Evolutionary conservation across 2,888 invertebrate genomes (phyloP).

Genomic region (Nasonovia ribisnigri): DNA sequence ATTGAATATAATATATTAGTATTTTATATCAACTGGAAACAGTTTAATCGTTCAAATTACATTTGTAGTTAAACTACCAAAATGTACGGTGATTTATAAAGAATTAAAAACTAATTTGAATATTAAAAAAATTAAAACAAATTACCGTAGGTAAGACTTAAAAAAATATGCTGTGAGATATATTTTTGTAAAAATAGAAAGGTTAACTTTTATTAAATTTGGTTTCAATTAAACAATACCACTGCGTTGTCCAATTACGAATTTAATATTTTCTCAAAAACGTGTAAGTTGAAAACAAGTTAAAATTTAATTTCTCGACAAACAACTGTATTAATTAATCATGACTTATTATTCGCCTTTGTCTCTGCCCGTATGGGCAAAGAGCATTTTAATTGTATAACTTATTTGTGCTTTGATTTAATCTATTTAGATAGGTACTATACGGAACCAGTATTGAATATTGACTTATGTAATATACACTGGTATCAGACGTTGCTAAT

Average conservation of each 20-base stretch:
- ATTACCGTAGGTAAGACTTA: neutral
- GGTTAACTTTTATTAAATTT: neutral
- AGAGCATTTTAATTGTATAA: neutral
- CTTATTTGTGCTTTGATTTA: neutral
- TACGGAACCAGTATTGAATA: neutral
- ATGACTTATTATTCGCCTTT: neutral
- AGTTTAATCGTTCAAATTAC: neutral
- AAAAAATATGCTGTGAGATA: neutral
- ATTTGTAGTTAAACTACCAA: neutral
- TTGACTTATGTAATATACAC: neutral
- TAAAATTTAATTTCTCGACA: neutral
- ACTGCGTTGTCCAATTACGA: neutral
- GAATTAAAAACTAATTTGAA: neutral
- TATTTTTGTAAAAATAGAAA: neutral
- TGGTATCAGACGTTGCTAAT: neutral
- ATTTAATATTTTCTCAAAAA: neutral
- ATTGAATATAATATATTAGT: neutral
- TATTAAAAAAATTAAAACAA: neutral
- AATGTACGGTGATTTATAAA: neutral
- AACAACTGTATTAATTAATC: neutral
- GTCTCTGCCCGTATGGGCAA: neutral
- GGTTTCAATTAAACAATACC: neutral
- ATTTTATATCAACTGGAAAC: neutral
- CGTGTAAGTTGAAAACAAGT: neutral
- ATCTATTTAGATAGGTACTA: neutral